Evolutionary conservation across 2,113 vertebrate species (phyloP).

Genomic region (Silurus glanis): DNA sequence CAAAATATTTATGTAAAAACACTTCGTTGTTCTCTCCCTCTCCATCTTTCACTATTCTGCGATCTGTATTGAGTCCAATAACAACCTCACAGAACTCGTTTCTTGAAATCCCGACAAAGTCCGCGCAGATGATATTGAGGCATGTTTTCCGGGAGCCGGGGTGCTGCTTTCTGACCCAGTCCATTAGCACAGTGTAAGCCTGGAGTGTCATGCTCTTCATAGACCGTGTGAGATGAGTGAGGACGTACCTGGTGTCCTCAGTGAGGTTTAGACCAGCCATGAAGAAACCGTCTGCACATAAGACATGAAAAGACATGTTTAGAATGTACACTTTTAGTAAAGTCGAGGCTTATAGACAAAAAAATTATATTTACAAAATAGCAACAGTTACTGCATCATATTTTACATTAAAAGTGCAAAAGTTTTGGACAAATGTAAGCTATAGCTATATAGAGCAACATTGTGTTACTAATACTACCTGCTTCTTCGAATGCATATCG

Average conservation of each 20-base stretch:
- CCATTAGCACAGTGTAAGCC: slow-evolving; percentile 60
- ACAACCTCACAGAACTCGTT: slow-evolving; percentile 65
- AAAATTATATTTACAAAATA: not conserved
- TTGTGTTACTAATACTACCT: not conserved
- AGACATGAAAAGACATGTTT: not conserved
- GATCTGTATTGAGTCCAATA: slow-evolving; percentile 67
- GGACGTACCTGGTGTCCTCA: slow-evolving; percentile 61
- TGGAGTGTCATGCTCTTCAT: slow-evolving; percentile 65
- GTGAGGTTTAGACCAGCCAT: slow-evolving; percentile 75
- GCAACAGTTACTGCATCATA: not conserved
- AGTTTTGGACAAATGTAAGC: not conserved
- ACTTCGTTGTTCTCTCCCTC: not conserved
- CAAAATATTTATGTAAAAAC: not conserved
- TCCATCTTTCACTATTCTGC: not conserved
- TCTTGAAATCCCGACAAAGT: slow-evolving; percentile 63
- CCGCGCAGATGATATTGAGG: slow-evolving; percentile 73
- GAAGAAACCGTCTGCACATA: slow-evolving; percentile 65
- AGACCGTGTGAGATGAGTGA: slow-evolving; percentile 66
- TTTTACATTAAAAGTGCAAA: not conserved
- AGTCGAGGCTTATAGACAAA: not conserved
- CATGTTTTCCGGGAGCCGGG: slow-evolving; percentile 51
- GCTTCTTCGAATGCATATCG: not conserved
- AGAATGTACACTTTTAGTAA: not conserved
- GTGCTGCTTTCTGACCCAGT: slow-evolving; percentile 64
- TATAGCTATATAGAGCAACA: too few relatives aligned